These are phyloP conservation scores for Eretmocerus hayati DNA, from an alignment of 2,888 invertebrate genomes.

Conservation along the genomic window DNA sequence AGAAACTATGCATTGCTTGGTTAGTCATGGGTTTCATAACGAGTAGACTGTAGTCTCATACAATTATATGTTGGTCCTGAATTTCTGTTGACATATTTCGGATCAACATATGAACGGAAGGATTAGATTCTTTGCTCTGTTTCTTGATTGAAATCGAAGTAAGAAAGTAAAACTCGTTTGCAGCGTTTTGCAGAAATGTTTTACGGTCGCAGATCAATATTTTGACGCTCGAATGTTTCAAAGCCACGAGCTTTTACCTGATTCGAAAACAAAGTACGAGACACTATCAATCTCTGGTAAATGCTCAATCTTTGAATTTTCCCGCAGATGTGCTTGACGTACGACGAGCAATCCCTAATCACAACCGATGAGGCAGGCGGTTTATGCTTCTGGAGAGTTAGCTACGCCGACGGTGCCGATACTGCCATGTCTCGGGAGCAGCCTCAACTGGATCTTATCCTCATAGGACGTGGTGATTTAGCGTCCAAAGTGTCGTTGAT, in stretches of 20 bases:
- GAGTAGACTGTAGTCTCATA: too few species aligned
- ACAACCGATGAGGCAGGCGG: constrained; percentile 72
- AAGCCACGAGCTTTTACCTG: too few species aligned
- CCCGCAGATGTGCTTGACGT: constrained; percentile 59
- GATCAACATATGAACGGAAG: too few species aligned
- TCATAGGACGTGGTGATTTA: constrained; percentile 71
- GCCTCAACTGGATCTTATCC: constrained; percentile 70
- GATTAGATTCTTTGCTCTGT: too few species aligned
- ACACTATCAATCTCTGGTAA: too few species aligned
- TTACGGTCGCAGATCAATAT: not conserved
- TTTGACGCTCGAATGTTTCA: not conserved
- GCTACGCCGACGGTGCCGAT: constrained; percentile 65
- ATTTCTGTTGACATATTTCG: too few species aligned
- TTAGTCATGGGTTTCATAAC: too few species aligned
- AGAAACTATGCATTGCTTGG: too few species aligned
- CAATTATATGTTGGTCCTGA: too few species aligned
- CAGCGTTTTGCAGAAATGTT: not conserved
- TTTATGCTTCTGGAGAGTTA: constrained; percentile 77
- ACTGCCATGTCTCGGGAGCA: constrained; percentile 69
- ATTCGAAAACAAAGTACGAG: too few species aligned
- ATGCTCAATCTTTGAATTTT: constrained; percentile 1
- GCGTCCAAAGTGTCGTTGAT: constrained; percentile 71
- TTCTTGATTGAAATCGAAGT: too few species aligned
- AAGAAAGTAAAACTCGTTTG: too few species aligned
- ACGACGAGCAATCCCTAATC: constrained; percentile 70